Percentiles rank a stretch among this genome's conserved stretches.
Conservation (phyloP, 2,888 invertebrate species). For the Euplagia quadripunctaria region DNA sequence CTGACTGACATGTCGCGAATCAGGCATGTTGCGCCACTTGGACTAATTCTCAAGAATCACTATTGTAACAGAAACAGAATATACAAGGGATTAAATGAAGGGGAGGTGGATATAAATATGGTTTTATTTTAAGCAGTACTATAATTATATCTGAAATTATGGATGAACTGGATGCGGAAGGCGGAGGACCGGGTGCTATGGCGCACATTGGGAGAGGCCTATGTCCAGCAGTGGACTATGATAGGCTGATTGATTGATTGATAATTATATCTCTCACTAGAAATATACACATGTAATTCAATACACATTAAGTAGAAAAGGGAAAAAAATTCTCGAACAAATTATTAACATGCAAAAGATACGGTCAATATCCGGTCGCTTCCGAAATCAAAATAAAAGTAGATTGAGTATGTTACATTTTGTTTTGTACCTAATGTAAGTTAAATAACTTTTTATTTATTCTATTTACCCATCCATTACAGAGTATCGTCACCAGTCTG, state of each 20-base stretch:
- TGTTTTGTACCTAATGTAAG: not conserved
- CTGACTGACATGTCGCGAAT: conserved; percentile 57
- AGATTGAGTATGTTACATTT: not conserved
- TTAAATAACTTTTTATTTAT: not conserved
- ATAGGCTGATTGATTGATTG: no score
- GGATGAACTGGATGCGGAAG: no score
- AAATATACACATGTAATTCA: not conserved
- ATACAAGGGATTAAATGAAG: conserved; percentile 16
- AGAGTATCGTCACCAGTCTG: not conserved
- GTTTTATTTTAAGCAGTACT: not conserved
- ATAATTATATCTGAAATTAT: not conserved
- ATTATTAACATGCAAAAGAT: not conserved
- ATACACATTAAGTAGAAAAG: not conserved
- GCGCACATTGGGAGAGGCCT: no score
- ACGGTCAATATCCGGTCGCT: not conserved
- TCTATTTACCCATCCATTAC: not conserved
- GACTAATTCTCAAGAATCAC: conserved; percentile 54
- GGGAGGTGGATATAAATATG: not conserved
- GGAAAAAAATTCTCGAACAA: not conserved
- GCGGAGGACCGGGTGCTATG: no score
- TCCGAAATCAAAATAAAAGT: not conserved
- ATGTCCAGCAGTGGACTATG: no score
- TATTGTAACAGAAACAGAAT: conserved; percentile 35
- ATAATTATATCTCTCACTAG: not conserved
- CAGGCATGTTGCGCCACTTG: conserved; percentile 51